Base-by-base conservation (phyloP, 1,140 invertebrate genomes). In the Acromyrmex charruanus region DNA sequence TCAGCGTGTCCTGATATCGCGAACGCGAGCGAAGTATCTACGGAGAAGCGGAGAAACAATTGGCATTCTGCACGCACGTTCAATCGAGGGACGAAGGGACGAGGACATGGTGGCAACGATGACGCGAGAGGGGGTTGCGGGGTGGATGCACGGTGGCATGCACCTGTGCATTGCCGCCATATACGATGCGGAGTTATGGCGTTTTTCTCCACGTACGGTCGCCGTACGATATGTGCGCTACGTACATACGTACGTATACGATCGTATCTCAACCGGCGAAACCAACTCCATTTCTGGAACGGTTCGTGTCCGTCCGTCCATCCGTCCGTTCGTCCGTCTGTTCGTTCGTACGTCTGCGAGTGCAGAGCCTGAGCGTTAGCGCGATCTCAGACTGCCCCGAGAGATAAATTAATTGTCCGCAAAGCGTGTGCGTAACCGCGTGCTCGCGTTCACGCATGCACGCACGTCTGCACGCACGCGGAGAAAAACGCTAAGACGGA, bases 101-200 rank as follows among this genome's bases (percentile, higher is more conserved):
- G 77, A 89, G 88, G 74, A 31, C 87, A 88, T 88, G 86, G 87
- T 87, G 86, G 86, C 77, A 39, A 72, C 69, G 77, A 49, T 28
- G 84, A 88, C 51, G 68, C 59, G 49, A 77, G 87, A 53, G 87
- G 21, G 18, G 25, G n/a, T 5, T 2, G 82, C 87, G 88, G 87
- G 86, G 87, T 89, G 89, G 81, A 89, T 66, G 85, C 87, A 88
- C 87, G 79, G 89, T 87, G 87, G 89, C 77, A 91, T 93, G 94
- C 94, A 95, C 93, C 94, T 95, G 94, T 93, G 93, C 94, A 92
- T 93, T 93, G 92, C 92, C 93, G 92, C 94, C 94, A 94, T 94
- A 94, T 94, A 94, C 90, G 93, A 93, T 91, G 87, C 90, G 86
- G 79, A 94, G 93, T 94, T 94, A 94, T 94, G 94, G 94, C 92